phyloP scores from a whole-genome alignment of 1,140 invertebrate species.

The Drosophila sechellia region DNA sequence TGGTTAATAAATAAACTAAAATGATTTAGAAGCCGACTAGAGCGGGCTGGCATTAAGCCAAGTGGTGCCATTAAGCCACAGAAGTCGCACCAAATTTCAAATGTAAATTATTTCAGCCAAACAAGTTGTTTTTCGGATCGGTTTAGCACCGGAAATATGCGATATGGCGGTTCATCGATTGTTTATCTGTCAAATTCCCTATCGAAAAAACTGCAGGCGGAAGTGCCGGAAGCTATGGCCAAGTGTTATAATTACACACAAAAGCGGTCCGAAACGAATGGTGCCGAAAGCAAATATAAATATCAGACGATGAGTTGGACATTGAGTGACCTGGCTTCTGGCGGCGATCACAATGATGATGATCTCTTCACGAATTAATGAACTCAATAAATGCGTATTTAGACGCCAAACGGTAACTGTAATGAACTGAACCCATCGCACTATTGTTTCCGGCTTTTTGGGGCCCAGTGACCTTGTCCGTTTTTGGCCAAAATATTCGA shows the following conservation, averaged over 20 bases:
- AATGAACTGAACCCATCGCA: conserved; percentile 39
- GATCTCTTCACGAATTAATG: conserved; percentile 74
- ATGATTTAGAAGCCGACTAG: conserved; percentile 66
- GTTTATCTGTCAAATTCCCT: conserved; percentile 35
- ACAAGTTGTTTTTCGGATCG: conserved; percentile 24
- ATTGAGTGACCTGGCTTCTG: conserved; percentile 61
- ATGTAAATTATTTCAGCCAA: conserved; percentile 57
- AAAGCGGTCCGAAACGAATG: conserved; percentile 36
- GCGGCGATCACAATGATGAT: conserved; percentile 36
- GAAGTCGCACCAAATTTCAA: conserved; percentile 48
- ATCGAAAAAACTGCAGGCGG: conserved; percentile 46
- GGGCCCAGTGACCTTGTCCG: conserved; percentile 38
- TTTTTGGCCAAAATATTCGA: conserved; percentile 50
- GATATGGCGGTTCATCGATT: conserved; percentile 23
- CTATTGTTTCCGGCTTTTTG: conserved; percentile 50
- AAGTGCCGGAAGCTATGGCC: conserved; percentile 65
- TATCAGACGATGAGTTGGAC: conserved; percentile 21
- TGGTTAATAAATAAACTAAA: conserved; percentile 50
- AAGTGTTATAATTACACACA: conserved; percentile 79
- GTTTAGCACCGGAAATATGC: conserved; percentile 59
- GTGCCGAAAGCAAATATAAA: conserved; percentile 39
- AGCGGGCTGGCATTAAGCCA: conserved; percentile 35
- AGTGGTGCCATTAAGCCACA: conserved; percentile 34
- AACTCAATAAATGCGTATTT: conserved; percentile 54
- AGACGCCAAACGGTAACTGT: conserved; percentile 52